Conservation (phyloP, 2,113 vertebrate genomes). For the Megaceryle torquata region DNA sequence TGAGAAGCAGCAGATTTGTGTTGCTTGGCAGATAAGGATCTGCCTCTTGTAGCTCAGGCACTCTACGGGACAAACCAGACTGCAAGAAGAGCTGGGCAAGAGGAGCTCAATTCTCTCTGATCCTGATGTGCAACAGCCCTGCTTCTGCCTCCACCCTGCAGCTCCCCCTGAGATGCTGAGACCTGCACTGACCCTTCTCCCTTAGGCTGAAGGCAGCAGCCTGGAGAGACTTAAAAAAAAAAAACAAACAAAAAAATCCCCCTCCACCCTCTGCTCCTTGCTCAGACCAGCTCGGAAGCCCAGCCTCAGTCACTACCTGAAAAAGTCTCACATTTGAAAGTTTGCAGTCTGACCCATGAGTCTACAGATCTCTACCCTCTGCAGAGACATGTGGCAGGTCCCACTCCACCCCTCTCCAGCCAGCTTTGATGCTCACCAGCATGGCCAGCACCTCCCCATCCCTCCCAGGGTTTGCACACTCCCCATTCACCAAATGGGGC, state of each 20-base stretch:
- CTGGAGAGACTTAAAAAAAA: background rate
- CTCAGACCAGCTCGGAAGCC: background rate
- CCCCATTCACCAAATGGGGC: background rate
- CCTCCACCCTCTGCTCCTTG: background rate
- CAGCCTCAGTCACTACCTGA: background rate
- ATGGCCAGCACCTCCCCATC: background rate
- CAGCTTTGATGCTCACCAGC: background rate
- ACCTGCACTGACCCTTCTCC: background rate
- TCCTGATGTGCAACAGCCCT: background rate
- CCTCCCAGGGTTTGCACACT: background rate
- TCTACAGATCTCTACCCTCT: background rate
- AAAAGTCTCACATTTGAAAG: background rate
- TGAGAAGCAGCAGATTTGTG: background rate
- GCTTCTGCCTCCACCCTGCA: background rate
- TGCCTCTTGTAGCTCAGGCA: background rate
- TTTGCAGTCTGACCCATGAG: background rate
- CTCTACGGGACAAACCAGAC: background rate
- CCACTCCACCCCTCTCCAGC: background rate
- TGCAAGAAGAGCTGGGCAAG: background rate
- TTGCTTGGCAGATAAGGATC: background rate
- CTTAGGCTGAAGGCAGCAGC: background rate
- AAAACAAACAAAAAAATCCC: background rate
- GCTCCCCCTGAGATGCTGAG: accelerated
- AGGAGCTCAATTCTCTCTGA: background rate
- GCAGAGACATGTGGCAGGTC: background rate